Base-by-base conservation (phyloP, 2,113 vertebrate genomes). In the Pagrus major region DNA sequence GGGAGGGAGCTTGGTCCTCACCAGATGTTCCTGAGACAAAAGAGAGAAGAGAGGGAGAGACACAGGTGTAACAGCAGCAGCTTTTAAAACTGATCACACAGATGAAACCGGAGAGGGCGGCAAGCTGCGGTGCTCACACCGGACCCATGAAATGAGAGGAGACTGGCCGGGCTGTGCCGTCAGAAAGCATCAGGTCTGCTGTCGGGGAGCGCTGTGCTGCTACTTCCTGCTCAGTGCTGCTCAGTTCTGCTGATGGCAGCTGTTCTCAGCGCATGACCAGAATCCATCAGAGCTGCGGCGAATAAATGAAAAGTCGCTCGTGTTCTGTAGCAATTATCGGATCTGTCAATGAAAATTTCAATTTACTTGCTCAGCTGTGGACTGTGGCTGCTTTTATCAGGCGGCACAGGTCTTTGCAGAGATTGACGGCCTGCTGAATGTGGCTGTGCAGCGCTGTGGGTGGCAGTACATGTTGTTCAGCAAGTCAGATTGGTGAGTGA, bases 1-100 rank as follows among this genome's bases (percentile, higher is more conserved):
- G 7, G 96, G 96, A 7, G 97, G 90, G 73, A 96, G 95, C 89
- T 96, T 98, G 86, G 94, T 96, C 92, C 94, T 96, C 91, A 93
- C 95, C 87, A 97, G 93, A 61, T 96, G 96, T 61, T 96, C 97
- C 97, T 99, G 86, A 41, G 71, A 47, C 63, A 64, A 15, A 18
- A 16, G 15, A 66, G 15, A 51, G 5, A n/a, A 58, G 14, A 69
- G 7, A 60, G 15, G 42, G 18, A 56, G 42, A 31, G 20, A 49
- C 4, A 35, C 4, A 1, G 18, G 44, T 25, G 1, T 10, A 46
- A 55, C 11, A 29, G 56, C 35, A 66, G 52, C 4, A n/a, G n/a
- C n/a, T n/a, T 25, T 25, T 73, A 41, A 56, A 66, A 25, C 41
- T 41, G 75, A 74, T 70, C 49, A 14, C 66, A 65, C 68, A 55